Evolutionary conservation across 2,888 invertebrate species (phyloP).

Genomic region (Galeruca laticollis): DNA sequence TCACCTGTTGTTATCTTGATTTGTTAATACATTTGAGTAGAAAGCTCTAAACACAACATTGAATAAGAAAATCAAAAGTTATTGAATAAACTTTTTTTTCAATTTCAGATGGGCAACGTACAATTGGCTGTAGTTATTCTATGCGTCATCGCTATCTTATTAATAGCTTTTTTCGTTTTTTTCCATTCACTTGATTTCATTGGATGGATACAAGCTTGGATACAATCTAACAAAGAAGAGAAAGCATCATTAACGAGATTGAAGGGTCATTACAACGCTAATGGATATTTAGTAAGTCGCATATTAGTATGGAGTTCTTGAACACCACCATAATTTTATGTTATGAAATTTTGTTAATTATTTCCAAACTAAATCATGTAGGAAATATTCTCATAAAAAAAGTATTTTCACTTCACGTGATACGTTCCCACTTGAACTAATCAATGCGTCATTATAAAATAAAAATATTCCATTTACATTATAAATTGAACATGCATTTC

Average conservation of each 20-base stretch:
- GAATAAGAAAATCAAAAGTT: not conserved
- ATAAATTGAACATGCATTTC: no score
- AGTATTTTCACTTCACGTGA: no score
- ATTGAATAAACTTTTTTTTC: conserved; percentile 13
- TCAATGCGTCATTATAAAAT: no score
- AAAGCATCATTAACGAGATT: conserved; percentile 69
- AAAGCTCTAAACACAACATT: not conserved
- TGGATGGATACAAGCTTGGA: conserved; percentile 68
- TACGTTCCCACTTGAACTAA: no score
- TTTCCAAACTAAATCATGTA: no score
- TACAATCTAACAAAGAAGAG: conserved; percentile 70
- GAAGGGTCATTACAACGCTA: conserved; percentile 73
- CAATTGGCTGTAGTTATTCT: conserved; percentile 62
- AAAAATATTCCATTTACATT: no score
- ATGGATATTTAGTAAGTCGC: conserved; percentile 74
- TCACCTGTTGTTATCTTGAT: no score
- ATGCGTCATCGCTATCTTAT: conserved; percentile 64
- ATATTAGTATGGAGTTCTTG: not conserved
- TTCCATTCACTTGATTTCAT: conserved; percentile 67
- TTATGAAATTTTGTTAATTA: no score
- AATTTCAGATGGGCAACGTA: conserved; percentile 64
- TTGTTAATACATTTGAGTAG: not conserved
- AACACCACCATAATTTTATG: not conserved
- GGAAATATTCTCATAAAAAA: no score
- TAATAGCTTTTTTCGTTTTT: conserved; percentile 64